Evolutionary conservation across 2,888 invertebrate species (phyloP).

Genomic region (Hirudinaria manillensis): DNA sequence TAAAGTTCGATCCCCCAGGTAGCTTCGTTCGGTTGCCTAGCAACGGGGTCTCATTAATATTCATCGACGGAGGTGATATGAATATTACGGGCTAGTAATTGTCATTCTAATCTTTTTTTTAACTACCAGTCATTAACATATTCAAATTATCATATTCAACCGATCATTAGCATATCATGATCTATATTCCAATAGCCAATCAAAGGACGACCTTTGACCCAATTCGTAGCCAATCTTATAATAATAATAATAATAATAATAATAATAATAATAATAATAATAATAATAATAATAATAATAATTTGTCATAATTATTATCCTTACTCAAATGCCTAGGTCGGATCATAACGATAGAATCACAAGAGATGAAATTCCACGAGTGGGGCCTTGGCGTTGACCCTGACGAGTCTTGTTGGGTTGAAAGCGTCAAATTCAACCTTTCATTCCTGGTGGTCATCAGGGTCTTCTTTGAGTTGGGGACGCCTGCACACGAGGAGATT

Average conservation of each 20-base stretch:
- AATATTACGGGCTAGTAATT: too few relatives aligned
- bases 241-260: not conserved
- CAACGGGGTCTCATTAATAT: too few relatives aligned
- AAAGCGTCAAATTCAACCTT: slow-evolving; percentile 43
- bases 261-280: not conserved
- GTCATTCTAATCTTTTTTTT: too few relatives aligned
- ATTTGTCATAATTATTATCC: not conserved
- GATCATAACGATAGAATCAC: slow-evolving; percentile 48
- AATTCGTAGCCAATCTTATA: too few relatives aligned
- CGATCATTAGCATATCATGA: too few relatives aligned
- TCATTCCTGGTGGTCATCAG: slow-evolving; percentile 47
- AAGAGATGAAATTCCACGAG: slow-evolving; percentile 47
- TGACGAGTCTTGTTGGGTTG: slow-evolving; percentile 46
- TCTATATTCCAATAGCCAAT: too few relatives aligned
- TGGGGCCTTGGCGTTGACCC: slow-evolving; percentile 45
- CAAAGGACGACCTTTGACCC: too few relatives aligned
- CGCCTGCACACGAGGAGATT: slow-evolving; percentile 44
- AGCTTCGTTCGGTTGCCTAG: too few relatives aligned
- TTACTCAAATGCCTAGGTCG: slow-evolving; percentile 41
- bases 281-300: not conserved
- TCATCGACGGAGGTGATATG: too few relatives aligned
- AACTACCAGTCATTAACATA: too few relatives aligned
- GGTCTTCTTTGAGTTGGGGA: slow-evolving; percentile 47
- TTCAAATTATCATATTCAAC: too few relatives aligned
- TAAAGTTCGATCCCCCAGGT: too few relatives aligned